These are phyloP conservation scores for Eubasilissa regina DNA, from an alignment of 1,140 invertebrate species.

Conservation along the genomic window DNA sequence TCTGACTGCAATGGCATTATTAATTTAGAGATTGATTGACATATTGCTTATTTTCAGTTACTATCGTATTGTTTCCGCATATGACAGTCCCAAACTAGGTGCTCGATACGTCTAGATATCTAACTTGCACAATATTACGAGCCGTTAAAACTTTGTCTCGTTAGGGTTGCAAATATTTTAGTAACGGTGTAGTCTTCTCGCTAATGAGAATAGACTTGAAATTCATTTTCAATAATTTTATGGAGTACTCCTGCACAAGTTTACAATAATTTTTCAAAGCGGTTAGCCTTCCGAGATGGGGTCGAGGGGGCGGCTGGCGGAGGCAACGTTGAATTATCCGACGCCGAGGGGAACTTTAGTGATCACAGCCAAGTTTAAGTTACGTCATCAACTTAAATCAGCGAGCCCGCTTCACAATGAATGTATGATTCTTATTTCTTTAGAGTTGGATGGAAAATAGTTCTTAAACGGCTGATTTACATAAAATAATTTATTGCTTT, in stretches of 20 bases:
- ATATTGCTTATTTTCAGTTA: too few species aligned
- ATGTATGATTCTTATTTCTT: constrained; percentile 31
- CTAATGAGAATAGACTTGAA: too few species aligned
- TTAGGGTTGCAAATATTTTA: too few species aligned
- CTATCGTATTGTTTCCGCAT: too few species aligned
- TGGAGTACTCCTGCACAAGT: not conserved
- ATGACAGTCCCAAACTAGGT: too few species aligned
- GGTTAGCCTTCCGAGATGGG: not conserved
- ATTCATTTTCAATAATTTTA: not conserved
- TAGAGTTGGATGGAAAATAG: constrained; percentile 4
- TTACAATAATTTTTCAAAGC: not conserved
- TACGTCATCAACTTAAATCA: constrained; percentile 38
- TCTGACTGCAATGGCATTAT: too few species aligned
- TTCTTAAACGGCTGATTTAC: constrained; percentile 5
- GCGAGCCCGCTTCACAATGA: constrained; percentile 26
- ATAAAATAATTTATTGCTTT: not conserved
- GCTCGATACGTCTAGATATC: too few species aligned
- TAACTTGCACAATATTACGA: too few species aligned
- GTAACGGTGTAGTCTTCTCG: too few species aligned
- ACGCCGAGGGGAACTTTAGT: constrained; percentile 35
- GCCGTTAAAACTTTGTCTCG: too few species aligned
- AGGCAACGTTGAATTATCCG: constrained; percentile 23
- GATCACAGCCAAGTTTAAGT: constrained; percentile 34
- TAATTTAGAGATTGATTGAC: too few species aligned
- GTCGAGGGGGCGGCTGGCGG: not conserved